Evolutionary conservation across 2,888 invertebrate genomes (phyloP), one percentile per base, ranked within the genome.

Genomic region (Phoenoteleia sp.): DNA sequence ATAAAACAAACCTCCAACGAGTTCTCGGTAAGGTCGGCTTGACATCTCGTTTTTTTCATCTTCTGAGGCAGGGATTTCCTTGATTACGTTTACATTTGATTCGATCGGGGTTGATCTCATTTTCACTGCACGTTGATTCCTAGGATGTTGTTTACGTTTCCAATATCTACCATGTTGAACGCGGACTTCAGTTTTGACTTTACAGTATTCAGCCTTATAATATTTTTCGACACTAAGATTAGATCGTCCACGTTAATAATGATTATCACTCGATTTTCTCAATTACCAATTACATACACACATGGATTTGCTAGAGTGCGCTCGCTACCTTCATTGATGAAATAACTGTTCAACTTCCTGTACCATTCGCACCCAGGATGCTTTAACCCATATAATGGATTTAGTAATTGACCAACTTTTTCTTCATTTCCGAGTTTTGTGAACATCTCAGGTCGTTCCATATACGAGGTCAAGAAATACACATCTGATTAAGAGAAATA

Each of bases 1-100:
- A 25, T 87, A 86, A 25, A 87, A 86, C 17, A 87, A 33, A 1
- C 81, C 71, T n/a, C n/a, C n/a, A n/a, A n/a, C n/a, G n/a, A n/a
- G n/a, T n/a, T n/a, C n/a, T n/a, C n/a, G n/a, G n/a, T 0, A 87
- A 4, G 87, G 86, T 39, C 49, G 19, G 29, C 42, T 58, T 36
- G 17, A 49, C 74, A 84, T 81, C 7, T 86, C 56, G 3, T 64
- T 11, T 49, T 42, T 66, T 36, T 81, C 76, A 1, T 76, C 81
- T 27, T 67, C 58, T 0, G 19, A 17, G 39, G 13, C 23, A 0
- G 79, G 74, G 15, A 56, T 71, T 39, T 76, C 76, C 52, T 56
- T 67, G 7, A 66, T 58, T 42, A 88, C 71, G 25, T 84, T 87
- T 7, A 47, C 7, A n/a, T n/a, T n/a, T n/a, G n/a, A n/a, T n/a